Evolutionary conservation across 2,888 invertebrate genomes (phyloP), one percentile per base, ranked within the genome.

Genomic region (Tiliacea aurago): DNA sequence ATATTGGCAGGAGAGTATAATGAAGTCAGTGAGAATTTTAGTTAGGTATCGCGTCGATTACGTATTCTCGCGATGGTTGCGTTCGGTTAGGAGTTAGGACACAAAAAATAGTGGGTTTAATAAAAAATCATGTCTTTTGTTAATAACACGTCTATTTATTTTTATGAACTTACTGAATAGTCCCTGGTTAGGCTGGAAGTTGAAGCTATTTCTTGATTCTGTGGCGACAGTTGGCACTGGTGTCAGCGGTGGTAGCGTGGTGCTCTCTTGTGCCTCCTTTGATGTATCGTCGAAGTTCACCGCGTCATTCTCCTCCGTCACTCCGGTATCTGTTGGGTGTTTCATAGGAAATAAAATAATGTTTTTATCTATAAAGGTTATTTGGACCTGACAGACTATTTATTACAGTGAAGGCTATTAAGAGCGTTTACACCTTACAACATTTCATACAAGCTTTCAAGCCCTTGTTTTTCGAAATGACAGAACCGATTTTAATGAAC

Each of bases 161-260:
- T 33, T 15, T 0, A 33, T 20, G 18, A 53, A 78, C 80, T 80
- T 66, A 80, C 80, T 20, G 56, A 80, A 80, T 47, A 49, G 11
- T 49, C 66, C 67, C 53, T 65, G 53, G 61, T 45, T 70, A 0
- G 49, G 4, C 41, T 81, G 56, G 63, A 86, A 86, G 43, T 87
- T 81, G 59, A 87, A 87, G 76, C 2, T 84, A 18, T 81, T 87
- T 47, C 87, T 84, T 7, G 86, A 80, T 4, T 84, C 87, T 0
- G 83, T 43, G 2, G 58, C 9, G 20, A 71, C 55, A 13, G 55
- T 28, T 70, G 86, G 86, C 10, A 78, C 73, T 20, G 86, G 85
- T 0, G 85, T 81, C 28, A 87, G 68, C 0, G 80, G 41, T 2
- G 77, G 62, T 20, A 83, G 23, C 10, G 86, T 78, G 0, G 87